Evolutionary conservation across 2,113 vertebrate genomes (phyloP), one percentile per base, ranked within the genome.

Genomic region (Protobothrops mucrosquamatus): DNA sequence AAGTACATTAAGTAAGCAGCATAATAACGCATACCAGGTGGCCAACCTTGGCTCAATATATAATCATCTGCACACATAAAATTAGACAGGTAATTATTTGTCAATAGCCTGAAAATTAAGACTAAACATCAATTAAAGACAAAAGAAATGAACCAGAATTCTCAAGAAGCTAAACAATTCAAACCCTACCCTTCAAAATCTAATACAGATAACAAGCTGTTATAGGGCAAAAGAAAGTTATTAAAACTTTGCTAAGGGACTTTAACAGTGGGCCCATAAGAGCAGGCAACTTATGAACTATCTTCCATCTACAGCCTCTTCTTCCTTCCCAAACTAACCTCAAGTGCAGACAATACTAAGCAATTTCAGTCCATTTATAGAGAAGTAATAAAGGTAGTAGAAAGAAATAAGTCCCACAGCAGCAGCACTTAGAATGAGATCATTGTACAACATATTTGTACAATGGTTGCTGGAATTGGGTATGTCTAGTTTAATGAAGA

Each of bases 1-100:
- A 94, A 87, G 95, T 94, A 92, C 94, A 95, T 0, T 96, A 94
- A 96, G 93, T 91, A 94, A 91, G 87, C 94, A 88, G 94, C 93
- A 94, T 87, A 94, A 90, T 52, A 91, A 61, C 94, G 94, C 95
- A 94, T 52, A 92, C 91, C 91, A 93, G 93, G 90, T 93, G 51
- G 64, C 43, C 86, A 81, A 90, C 54, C 54, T 51, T 52, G 57
- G 87, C 24, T 94, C 95, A 97, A 93, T 93, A 90, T 94, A 91
- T 22, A 95, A 11, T 23, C 94, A 69, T 48, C 15, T 94, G 64
- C 56, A 89, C 91, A 95, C 88, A 51, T 89, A 89, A 2, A 91
- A 95, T 86, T 74, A 92, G 86, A 92, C 12, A 91, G 39, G 39
- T 34, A 26, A 26, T 89, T 85, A 61, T 89, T 89, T 34, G 59